phyloP scores from a whole-genome alignment of 1,140 invertebrate genomes.

The Antheraea pernyi region DNA sequence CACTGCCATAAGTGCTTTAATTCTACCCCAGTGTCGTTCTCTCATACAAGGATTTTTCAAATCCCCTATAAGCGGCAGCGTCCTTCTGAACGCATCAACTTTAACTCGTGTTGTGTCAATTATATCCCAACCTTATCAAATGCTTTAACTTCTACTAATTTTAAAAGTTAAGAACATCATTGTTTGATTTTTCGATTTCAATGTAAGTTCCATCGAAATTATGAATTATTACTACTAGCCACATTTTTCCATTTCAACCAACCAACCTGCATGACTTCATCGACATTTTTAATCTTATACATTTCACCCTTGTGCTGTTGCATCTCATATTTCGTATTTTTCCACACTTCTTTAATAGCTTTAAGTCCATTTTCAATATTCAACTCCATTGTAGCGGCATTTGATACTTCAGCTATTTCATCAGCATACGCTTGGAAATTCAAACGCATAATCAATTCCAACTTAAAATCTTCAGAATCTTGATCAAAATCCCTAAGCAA shows the following conservation, averaged over 20 bases:
- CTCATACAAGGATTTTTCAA: slow-evolving; percentile 91
- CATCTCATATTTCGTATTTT: slow-evolving; percentile 85
- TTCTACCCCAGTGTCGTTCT: slow-evolving; percentile 89
- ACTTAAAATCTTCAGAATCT: slow-evolving; percentile 86
- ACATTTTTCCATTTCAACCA: too few relatives aligned
- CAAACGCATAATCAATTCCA: slow-evolving; percentile 88
- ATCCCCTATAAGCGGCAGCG: slow-evolving; percentile 88
- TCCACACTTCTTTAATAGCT: slow-evolving; percentile 86
- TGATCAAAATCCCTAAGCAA: slow-evolving; percentile 85
- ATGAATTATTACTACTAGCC: too few relatives aligned
- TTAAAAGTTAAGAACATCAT: too few relatives aligned
- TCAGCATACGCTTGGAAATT: slow-evolving; percentile 89
- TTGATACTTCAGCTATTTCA: slow-evolving; percentile 90
- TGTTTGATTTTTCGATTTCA: too few relatives aligned
- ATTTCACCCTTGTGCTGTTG: slow-evolving; percentile 84
- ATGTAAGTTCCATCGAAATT: too few relatives aligned
- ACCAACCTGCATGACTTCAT: slow-evolving; percentile 84
- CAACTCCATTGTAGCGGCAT: slow-evolving; percentile 90
- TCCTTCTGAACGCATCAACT: slow-evolving; percentile 88
- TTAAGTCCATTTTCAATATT: slow-evolving; percentile 89
- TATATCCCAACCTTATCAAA: slow-evolving; percentile 91
- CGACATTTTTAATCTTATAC: slow-evolving; percentile 82
- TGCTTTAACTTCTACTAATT: too few relatives aligned
- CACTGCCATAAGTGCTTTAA: slow-evolving; percentile 81
- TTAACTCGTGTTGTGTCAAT: slow-evolving; percentile 84